These are phyloP conservation scores for Coregonus suidteri DNA, from an alignment of 2,797 vertebrate species.

Conservation along the genomic window DNA sequence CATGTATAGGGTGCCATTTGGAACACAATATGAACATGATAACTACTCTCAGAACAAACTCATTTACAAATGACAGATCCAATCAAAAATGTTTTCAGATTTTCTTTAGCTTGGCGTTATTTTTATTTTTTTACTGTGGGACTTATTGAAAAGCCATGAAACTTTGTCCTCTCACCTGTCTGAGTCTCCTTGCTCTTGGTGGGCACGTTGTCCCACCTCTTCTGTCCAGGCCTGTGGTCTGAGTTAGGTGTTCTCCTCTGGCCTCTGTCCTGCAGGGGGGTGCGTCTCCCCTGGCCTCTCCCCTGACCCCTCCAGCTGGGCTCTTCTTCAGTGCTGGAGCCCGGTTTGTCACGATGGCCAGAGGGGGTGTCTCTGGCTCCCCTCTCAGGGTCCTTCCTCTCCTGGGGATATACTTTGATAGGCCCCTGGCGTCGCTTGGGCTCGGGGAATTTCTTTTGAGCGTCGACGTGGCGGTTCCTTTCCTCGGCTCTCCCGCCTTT, in stretches of 20 bases:
- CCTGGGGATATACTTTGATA: conserved; percentile 68
- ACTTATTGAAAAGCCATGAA: background rate
- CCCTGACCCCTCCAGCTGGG: conserved; percentile 56
- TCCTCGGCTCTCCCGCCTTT: conserved; percentile 50
- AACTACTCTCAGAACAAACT: too few relatives aligned
- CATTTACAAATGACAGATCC: too few relatives aligned
- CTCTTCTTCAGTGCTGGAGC: conserved; percentile 58
- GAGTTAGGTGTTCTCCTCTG: conserved; percentile 73
- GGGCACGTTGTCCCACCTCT: conserved; percentile 80
- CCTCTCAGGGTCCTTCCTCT: conserved; percentile 43
- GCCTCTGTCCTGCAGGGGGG: conserved; percentile 69
- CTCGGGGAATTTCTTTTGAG: conserved; percentile 49
- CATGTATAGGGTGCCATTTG: too few relatives aligned
- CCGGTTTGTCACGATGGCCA: conserved; percentile 59
- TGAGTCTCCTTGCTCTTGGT: conserved; percentile 96
- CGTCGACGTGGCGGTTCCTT: conserved; percentile 31
- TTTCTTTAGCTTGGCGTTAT: too few relatives aligned
- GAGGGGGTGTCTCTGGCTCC: conserved; percentile 61
- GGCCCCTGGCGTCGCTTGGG: conserved; percentile 70
- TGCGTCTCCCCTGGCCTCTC: conserved; percentile 68
- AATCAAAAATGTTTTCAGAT: too few relatives aligned
- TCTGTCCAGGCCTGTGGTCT: conserved; percentile 73
- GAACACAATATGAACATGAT: too few relatives aligned
- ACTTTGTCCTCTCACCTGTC: conserved; percentile 78
- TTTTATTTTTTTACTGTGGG: background rate